A percentile compares a stretch with the other conserved stretches of the same genome.
Conservation (phyloP, 1,140 invertebrate species). For the Danaus plexippus region DNA sequence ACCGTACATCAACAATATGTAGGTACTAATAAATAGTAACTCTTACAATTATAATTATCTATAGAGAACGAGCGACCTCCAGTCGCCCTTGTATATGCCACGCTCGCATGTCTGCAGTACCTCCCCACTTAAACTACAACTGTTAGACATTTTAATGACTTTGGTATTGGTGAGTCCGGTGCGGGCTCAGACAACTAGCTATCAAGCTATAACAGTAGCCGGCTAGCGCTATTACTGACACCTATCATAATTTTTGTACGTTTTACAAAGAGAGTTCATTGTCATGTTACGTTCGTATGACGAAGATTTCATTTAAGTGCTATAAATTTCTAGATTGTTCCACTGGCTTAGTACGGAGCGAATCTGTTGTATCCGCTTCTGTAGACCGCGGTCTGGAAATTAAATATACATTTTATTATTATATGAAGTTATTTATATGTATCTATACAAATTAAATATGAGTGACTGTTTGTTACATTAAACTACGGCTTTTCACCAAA, state of each 20-base stretch:
- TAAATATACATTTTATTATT: no score
- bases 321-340: conserved; percentile 53
- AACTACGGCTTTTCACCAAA: no score
- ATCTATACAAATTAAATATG: no score
- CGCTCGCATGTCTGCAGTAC: conserved; percentile 57
- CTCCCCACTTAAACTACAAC: conserved; percentile 64
- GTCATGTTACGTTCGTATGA: conserved; percentile 65
- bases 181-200: conserved; percentile 22
- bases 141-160: conserved; percentile 68
- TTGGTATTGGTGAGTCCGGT: conserved; percentile 59
- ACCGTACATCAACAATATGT: conserved; percentile 29
- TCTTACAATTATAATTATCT: conserved; percentile 52
- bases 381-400: no score
- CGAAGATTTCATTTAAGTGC: conserved; percentile 63
- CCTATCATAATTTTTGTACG: conserved; percentile 66
- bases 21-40: conserved; percentile 41
- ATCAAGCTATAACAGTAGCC: conserved; percentile 49
- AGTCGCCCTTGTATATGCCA: conserved; percentile 67
- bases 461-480: no score
- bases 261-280: conserved; percentile 70
- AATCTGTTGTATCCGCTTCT: no score
- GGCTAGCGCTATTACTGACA: conserved; percentile 59
- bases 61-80: conserved; percentile 52
- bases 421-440: no score
- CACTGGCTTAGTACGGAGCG: conserved; percentile 76